Percentiles rank a stretch among this genome's conserved stretches.
These are phyloP conservation scores for Branchipolynoe longqiensis DNA, from an alignment of 2,888 invertebrate species.

Conservation along the genomic window DNA sequence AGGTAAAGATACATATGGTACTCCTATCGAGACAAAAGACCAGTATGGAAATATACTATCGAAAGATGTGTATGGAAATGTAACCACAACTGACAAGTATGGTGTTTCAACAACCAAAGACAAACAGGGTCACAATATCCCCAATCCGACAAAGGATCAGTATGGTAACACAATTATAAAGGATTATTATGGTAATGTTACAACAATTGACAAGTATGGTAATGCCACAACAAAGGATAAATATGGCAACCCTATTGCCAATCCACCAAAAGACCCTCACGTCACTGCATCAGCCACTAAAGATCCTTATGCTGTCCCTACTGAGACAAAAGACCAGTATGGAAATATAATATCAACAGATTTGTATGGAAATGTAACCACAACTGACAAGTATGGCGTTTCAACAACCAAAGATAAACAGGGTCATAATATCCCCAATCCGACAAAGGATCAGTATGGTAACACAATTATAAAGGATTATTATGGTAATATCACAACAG, in stretches of 20 bases:
- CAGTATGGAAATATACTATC: background rate
- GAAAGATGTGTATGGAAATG: conserved; percentile 13
- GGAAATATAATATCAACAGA: background rate
- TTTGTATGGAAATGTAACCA: background rate
- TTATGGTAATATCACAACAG: background rate
- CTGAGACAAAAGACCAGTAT: conserved; percentile 3
- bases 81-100: conserved; percentile 23
- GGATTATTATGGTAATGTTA: background rate
- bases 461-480: conserved; percentile 1
- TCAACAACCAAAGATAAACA: background rate
- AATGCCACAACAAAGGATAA: background rate
- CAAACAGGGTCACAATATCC: background rate
- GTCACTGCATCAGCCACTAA: too few species aligned
- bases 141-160: background rate
- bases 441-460: conserved; percentile 31
- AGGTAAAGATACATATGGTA: conserved; percentile 6
- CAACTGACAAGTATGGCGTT: conserved; percentile 13
- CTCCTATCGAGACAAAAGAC: background rate
- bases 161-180: conserved; percentile 5
- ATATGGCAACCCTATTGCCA: background rate
- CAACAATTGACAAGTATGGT: background rate
- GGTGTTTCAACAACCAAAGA: background rate
- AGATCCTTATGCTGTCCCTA: background rate
- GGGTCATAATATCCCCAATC: too few species aligned
- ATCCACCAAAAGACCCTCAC: conserved; percentile 2